Base-by-base conservation (phyloP, 2,797 vertebrate genomes). In the Triplophysa yarkandensis region DNA sequence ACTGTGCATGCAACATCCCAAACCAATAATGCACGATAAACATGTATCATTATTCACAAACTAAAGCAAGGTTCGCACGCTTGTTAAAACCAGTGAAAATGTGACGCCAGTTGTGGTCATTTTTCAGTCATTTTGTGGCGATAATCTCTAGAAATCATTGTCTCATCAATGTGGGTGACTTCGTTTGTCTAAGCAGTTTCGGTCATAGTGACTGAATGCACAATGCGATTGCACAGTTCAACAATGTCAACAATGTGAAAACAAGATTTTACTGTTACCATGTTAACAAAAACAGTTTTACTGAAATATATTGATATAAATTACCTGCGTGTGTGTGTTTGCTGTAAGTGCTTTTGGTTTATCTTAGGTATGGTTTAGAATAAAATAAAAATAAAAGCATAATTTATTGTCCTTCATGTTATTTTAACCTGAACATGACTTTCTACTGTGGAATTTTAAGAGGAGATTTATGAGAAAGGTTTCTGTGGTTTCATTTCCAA, bases 1-100 rank as follows among this genome's bases (percentile, higher is more conserved):
- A 55, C 67, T 16, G 63, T 74, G 64, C 30, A 60, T 75, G 52
- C 52, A 75, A 17, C 23, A 39, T 19, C 41, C 25, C 52, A 67
- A 25, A 66, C 11, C 30, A 46, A 52, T 54, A 63, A 30, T 63
- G 34, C 23, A 11, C 2, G 60, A 64, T 72, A 63, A 72, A 63
- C 23, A 16, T 39, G 23, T 28, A 23, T 23, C 32, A 11, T 67
- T 13, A 6, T 30, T 52, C 23, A 30, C 27, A 23, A 57, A 57
- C 16, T 30, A 4, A 57, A 57, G 14, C 54, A 17, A 16, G 14
- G 8, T 13, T 39, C 6, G 54, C 27, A 58, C 8, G 28, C 25
- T 50, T 21, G 46, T 50, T 50, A 23, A 21, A 50, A 10, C 16
- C 27, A 30, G 25, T 30, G 25, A 54, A 54, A 54, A 25, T 27